Conservation (phyloP, 1,140 invertebrate species). For the Chlorops oryzae region DNA sequence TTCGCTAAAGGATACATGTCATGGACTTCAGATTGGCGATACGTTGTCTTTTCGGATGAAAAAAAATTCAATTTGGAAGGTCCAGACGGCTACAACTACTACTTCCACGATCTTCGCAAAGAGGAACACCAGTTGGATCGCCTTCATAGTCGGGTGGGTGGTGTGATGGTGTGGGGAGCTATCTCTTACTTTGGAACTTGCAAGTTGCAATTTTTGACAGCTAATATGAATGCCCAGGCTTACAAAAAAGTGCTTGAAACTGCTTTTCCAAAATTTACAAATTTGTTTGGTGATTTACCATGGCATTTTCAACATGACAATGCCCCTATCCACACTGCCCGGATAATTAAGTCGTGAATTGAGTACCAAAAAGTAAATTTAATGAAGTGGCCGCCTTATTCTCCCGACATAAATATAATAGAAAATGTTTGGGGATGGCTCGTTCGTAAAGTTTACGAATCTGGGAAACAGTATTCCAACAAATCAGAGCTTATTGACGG, state of each 20-base stretch:
- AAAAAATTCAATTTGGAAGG: slow-evolving; percentile 12
- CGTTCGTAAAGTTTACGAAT: too few species aligned
- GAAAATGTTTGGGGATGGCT: too few species aligned
- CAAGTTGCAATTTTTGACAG: not conserved
- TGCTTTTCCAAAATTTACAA: slow-evolving; percentile 14
- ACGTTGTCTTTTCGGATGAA: slow-evolving; percentile 11
- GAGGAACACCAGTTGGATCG: slow-evolving; percentile 10
- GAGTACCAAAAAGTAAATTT: not conserved
- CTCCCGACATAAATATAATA: too few species aligned
- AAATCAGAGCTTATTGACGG: too few species aligned
- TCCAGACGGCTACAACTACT: slow-evolving; percentile 11
- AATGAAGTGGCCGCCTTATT: not conserved
- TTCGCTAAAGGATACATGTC: too few species aligned
- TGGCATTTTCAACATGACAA: slow-evolving; percentile 13
- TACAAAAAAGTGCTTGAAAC: slow-evolving; percentile 6
- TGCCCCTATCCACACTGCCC: slow-evolving; percentile 10
- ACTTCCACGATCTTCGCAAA: slow-evolving; percentile 13
- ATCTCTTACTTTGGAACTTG: too few species aligned
- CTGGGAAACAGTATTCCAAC: too few species aligned
- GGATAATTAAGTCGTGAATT: not conserved
- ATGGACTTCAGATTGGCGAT: slow-evolving; percentile 6
- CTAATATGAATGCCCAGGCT: not conserved
- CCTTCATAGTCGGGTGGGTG: slow-evolving; percentile 10
- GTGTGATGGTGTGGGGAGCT: too few species aligned
- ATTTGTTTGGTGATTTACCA: slow-evolving; percentile 5